These are phyloP conservation scores for Temnothorax unifasciatus DNA, from an alignment of 2,888 invertebrate species.

Conservation along the genomic window DNA sequence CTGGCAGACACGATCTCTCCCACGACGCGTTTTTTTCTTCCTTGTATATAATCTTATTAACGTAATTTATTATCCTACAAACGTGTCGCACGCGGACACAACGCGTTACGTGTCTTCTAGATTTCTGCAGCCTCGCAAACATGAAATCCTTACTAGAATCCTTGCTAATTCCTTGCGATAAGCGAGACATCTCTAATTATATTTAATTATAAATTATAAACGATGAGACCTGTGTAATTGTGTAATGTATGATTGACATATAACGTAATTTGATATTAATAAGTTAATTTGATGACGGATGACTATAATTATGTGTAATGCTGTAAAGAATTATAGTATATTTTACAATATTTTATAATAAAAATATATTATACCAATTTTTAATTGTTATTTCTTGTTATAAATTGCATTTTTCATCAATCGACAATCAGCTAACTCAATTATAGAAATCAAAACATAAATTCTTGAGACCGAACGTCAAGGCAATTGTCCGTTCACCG, in stretches of 20 bases:
- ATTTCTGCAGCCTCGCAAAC: conserved; percentile 3
- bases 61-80: conserved; percentile 34
- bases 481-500: not conserved
- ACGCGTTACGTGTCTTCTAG: conserved; percentile 35
- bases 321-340: not conserved
- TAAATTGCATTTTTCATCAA: not conserved
- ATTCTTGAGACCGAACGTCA: not conserved
- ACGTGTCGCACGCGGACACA: conserved; percentile 16
- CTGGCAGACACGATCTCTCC: conserved; percentile 59
- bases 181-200: not conserved
- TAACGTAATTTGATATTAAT: not conserved
- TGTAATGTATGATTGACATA: not conserved
- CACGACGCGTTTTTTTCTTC: conserved; percentile 64
- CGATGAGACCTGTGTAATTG: not conserved
- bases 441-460: not conserved
- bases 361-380: not conserved
- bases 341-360: not conserved
- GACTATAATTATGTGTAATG: not conserved
- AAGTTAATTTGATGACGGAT: not conserved
- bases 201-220: conserved; percentile 10
- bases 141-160: not conserved
- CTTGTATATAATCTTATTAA: conserved; percentile 18
- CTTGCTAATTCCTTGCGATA: not conserved
- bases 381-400: not conserved
- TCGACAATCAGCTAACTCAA: not conserved